Evolutionary conservation across 2,888 invertebrate genomes (phyloP), one percentile per base, ranked within the genome.

Genomic region (Lithodes maja): DNA sequence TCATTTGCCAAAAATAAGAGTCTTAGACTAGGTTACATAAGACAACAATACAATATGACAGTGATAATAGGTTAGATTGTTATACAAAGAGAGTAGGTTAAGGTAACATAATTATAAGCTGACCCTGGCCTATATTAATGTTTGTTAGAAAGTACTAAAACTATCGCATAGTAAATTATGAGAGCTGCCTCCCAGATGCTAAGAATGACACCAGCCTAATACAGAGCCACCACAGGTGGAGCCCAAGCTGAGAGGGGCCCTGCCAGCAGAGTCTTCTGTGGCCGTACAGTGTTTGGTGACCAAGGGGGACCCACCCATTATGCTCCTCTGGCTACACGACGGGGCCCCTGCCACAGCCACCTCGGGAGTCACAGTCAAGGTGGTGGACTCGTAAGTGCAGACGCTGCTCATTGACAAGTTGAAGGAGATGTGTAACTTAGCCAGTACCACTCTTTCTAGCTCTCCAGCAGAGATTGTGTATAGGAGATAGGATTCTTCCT

Each of bases 221-320:
- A 0, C 87, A 97, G 97, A 97, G 92, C 97, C 96, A 91, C 97
- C 97, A 83, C 97, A 97, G 95, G 97, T 97, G 93, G 95, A 97
- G 94, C 97, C 97, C 71, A 96, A 96, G 93, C 96, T 97, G 74
- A 95, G 97, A 95, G 97, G 97, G 90, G 96, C 96, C 93, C 95
- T 97, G 95, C 96, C 75, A 97, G 95, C 96, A 93, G 96, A 96
- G 91, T 96, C 97, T 96, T 95, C 98, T 92, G 97, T 97, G 61
- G 97, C 97, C 90, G 97, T 98, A 93, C 96, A 97, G 92, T 98
- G 98, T 94, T 33, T 33, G 33, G 97, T 98, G 93, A 95, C 97
- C 93, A 97, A 98, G 94, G 98, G 98, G 50, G 98, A 98, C 94
- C 95, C 97, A 93, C 98, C 98, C 81, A 96, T 98, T 92, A 96